Percentiles rank a stretch among this genome's conserved stretches.
Evolutionary conservation across 92 coral and sea anemone genomes (phyloP).

Genomic region (Scolanthus callimorphus): DNA sequence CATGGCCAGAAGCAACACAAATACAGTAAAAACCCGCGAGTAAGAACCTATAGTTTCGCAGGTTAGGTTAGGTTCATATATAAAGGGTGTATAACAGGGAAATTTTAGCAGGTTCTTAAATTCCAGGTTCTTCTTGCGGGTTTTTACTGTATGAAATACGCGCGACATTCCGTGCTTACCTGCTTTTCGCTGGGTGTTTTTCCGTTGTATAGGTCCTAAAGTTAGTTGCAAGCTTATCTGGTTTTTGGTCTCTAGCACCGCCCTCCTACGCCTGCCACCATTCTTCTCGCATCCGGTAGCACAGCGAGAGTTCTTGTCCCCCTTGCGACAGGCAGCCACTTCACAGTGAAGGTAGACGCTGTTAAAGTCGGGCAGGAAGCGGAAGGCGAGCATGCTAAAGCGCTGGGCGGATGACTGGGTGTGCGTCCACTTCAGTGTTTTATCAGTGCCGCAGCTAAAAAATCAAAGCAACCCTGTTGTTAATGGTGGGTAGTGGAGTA

Average conservation of each 20-base stretch:
- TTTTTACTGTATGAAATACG: no score
- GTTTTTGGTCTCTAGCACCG: background rate
- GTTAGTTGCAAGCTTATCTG: slow-evolving; percentile 8
- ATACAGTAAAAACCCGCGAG: no score
- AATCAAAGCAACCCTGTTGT: no score
- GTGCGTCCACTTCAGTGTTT: slow-evolving; percentile 49
- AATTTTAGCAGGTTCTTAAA: no score
- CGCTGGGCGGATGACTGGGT: slow-evolving; percentile 48
- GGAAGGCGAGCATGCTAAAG: slow-evolving; percentile 72
- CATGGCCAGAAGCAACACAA: no score
- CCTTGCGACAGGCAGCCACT: slow-evolving; percentile 57
- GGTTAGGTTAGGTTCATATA: no score
- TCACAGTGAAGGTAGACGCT: slow-evolving; percentile 72
- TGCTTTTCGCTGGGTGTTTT: slow-evolving; percentile 1
- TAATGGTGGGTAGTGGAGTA: no score
- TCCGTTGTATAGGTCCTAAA: slow-evolving; percentile 40
- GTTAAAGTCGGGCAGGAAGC: slow-evolving; percentile 47
- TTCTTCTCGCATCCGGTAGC: slow-evolving; percentile 41
- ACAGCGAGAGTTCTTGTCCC: slow-evolving; percentile 47
- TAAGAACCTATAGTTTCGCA: no score
- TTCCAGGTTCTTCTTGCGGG: no score
- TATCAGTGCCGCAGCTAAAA: slow-evolving; percentile 66
- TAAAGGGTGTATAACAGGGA: no score
- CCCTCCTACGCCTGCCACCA: slow-evolving; percentile 9
- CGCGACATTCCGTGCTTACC: slow-evolving; percentile 22